Evolutionary conservation across 1,140 invertebrate genomes (phyloP).

Genomic region (Drosophila aff.): DNA sequence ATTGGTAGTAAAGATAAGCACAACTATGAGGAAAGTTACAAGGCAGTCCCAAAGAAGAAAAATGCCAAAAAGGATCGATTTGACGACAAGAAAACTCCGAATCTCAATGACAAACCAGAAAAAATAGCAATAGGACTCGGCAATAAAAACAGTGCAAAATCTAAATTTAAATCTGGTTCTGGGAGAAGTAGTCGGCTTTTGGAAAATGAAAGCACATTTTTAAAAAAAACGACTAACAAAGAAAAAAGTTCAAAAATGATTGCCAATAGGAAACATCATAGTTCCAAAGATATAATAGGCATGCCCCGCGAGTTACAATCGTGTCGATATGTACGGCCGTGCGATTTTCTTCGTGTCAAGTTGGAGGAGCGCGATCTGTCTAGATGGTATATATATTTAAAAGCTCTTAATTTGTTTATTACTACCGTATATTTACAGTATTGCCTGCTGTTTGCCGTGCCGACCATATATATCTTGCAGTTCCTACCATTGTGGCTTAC

Average conservation of each 20-base stretch:
- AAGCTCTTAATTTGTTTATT: background rate
- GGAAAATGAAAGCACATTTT: background rate
- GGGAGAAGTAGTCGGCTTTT: background rate
- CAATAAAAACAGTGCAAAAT: background rate
- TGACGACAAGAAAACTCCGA: background rate
- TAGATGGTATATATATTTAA: slow-evolving; percentile 42
- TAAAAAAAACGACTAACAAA: background rate
- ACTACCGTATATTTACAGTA: background rate
- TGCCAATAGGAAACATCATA: background rate
- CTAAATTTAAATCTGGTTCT: background rate
- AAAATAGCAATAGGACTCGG: background rate
- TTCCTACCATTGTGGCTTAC: background rate
- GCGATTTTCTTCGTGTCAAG: slow-evolving; percentile 56
- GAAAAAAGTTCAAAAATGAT: background rate
- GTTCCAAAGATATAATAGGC: background rate
- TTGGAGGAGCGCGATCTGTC: slow-evolving; percentile 61
- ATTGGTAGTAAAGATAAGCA: background rate
- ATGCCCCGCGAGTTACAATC: background rate
- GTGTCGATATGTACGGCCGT: slow-evolving; percentile 50
- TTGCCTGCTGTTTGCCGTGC: background rate
- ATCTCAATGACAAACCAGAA: background rate
- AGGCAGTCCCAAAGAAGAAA: background rate
- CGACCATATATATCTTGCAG: background rate
- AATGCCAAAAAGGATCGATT: background rate
- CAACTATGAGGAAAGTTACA: background rate